Evolutionary conservation across 1,140 invertebrate species (phyloP), one percentile per base, ranked within the genome.

Genomic region (Chironomus tepperi): DNA sequence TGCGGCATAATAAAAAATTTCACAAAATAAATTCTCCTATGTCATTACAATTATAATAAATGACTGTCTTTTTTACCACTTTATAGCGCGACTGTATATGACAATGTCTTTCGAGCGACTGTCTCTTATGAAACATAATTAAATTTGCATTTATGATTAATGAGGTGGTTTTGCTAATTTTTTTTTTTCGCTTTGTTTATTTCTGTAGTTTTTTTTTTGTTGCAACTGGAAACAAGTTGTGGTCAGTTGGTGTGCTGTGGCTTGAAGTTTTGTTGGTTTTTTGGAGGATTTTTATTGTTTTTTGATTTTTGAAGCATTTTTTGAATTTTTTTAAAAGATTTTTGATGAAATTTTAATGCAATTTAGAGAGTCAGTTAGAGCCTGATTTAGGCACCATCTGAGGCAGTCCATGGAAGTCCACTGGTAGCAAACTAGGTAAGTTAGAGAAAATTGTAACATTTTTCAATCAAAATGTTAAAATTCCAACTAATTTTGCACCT

Each of bases 91-190:
- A 15, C 47, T 57, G 12, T 12, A n/a, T 57, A n/a, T 57, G 47
- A n/a, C n/a, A 57, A 57, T n/a, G 47, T 57, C 47, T 57, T 3
- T 12, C 47, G 47, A 57, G n/a, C n/a, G n/a, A 47, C n/a, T 57
- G n/a, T 57, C 5, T 5, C 12, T 19, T 70, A 67, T 21, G 16
- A 7, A 18, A 19, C 8, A 21, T 18, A 16, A 19, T 18, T 9
- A 70, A 70, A 70, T 70, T 70, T 70, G 65, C 65, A 70, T 70
- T 70, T 19, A 70, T 70, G 65, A 70, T 70, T 70, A 70, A 70
- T 70, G 19, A 21, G 19, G 65, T 57, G 47, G 12, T 57, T 57
- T 47, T 15, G 24, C 24, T 34, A 34, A 34, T 34, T 34, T 57
- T 57, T n/a, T n/a, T 57, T 7, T 57, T 57, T 57, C 47, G 47